Percentiles rank a stretch among this genome's conserved stretches.
Evolutionary conservation across 2,113 vertebrate genomes (phyloP).

Genomic region (Pomatostomus ruficeps): DNA sequence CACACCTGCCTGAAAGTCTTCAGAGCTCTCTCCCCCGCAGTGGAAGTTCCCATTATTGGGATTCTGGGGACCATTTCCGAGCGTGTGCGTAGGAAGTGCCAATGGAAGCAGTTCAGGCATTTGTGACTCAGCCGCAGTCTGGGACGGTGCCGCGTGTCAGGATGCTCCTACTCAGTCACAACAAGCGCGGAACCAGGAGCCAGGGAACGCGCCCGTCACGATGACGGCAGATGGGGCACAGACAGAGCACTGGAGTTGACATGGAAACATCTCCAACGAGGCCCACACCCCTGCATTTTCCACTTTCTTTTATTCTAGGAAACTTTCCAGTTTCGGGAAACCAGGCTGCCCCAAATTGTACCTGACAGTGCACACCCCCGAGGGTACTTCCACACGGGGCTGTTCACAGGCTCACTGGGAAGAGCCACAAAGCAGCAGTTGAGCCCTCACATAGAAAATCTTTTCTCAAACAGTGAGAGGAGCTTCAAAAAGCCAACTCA

Average conservation of each 20-base stretch:
- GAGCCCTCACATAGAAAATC: constrained; percentile 29
- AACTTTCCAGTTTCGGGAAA: background rate
- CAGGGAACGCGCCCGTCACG: background rate
- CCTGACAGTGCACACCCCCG: background rate
- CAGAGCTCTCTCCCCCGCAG: background rate
- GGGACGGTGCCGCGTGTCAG: background rate
- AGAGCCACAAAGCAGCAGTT: background rate
- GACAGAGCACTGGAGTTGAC: background rate
- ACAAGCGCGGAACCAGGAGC: background rate
- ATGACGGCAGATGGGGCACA: background rate
- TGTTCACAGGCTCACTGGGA: background rate
- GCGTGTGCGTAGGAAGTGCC: background rate
- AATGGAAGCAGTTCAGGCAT: background rate
- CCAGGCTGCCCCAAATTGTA: background rate
- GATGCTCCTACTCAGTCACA: constrained; percentile 15
- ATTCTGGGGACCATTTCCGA: background rate
- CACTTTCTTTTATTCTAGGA: background rate
- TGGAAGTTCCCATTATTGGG: background rate
- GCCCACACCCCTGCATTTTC: background rate
- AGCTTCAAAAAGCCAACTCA: constrained; percentile 49
- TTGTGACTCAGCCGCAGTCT: background rate
- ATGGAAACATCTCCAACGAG: background rate
- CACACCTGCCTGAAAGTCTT: fast-evolving
- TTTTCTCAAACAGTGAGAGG: background rate
- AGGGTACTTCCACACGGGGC: background rate